Percentiles rank a stretch among this genome's conserved stretches.
These are phyloP conservation scores for Patagioenas fasciata DNA, from an alignment of 2,113 vertebrate genomes.

Conservation along the genomic window DNA sequence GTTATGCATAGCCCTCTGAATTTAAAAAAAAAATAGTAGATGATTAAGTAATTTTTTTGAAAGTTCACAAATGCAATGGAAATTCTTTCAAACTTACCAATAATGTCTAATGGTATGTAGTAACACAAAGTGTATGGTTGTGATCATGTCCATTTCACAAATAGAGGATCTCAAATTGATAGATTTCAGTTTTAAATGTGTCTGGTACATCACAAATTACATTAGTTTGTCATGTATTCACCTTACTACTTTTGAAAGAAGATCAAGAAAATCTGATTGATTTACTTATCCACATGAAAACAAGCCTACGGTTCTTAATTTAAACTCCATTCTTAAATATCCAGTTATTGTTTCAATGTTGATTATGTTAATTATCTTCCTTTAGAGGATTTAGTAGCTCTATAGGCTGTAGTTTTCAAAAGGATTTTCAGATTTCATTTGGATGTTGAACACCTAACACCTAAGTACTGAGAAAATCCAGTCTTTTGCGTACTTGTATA, in stretches of 20 bases:
- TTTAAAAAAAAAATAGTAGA: background rate
- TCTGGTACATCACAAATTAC: background rate
- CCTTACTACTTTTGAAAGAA: background rate
- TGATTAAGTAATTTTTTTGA: background rate
- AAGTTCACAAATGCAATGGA: background rate
- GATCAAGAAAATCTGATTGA: background rate
- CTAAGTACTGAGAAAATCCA: background rate
- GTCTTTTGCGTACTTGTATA: background rate
- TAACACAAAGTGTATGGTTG: background rate
- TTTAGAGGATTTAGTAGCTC: background rate
- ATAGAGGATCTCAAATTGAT: background rate
- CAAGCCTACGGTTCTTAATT: background rate
- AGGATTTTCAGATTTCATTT: background rate
- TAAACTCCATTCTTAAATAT: background rate
- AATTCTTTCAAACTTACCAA: background rate
- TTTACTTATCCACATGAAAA: background rate
- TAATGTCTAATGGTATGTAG: background rate
- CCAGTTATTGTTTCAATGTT: background rate
- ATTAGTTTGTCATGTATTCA: background rate
- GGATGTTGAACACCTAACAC: background rate
- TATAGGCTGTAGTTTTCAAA: background rate
- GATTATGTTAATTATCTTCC: background rate
- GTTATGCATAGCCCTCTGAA: background rate
- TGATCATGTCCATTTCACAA: background rate
- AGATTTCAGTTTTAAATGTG: background rate